Evolutionary conservation across 2,888 invertebrate species (phyloP), one percentile per base, ranked within the genome.

Genomic region (Pegoplata infirma): DNA sequence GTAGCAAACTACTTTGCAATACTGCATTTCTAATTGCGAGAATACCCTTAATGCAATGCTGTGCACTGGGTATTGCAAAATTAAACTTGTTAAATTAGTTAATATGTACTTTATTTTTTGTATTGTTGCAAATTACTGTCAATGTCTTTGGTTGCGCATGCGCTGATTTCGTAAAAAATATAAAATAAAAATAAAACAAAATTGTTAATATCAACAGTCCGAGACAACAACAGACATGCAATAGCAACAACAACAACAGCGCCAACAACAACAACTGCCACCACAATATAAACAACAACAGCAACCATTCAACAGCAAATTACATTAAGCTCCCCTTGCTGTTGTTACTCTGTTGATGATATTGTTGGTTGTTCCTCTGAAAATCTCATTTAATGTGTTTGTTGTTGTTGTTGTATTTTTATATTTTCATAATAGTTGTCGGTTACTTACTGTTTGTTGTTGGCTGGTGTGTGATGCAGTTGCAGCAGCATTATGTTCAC

Each of bases 401-500:
- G 17, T 40, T 14, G 40, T 46, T 44, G 16, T 7, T 3, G 56
- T 53, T 49, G 21, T 19, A 19, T 28, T 51, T 46, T 64, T 21
- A 59, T 46, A 47, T 67, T 74, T 67, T 67, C 59, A 59, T 61
- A 68, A 55, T 75, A 61, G 53, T 66, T 59, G 58, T 71, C 64
- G 68, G 61, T 75, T 68, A 32, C 23, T 23, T 21, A 17, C 19
- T 67, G 51, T 10, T 21, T 32, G 12, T 5, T 61, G 16, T 5
- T 47, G 0, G 12, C 32, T 12, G 12, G 32, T 32, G 14, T 63
- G n/a, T 14, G 7, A 10, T 66, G 44, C 17, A 17, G 66, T 14
- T 64, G 69, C 1, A 63, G 73, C 53, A 74, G 78, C 69, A 71
- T 61, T 74, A 66, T 72, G 63, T 72, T 79, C 75, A 67, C 79